A percentile compares a stretch with the other conserved stretches of the same genome.
Evolutionary conservation across 2,113 vertebrate genomes (phyloP).

Genomic region (Pygoscelis antarcticus): DNA sequence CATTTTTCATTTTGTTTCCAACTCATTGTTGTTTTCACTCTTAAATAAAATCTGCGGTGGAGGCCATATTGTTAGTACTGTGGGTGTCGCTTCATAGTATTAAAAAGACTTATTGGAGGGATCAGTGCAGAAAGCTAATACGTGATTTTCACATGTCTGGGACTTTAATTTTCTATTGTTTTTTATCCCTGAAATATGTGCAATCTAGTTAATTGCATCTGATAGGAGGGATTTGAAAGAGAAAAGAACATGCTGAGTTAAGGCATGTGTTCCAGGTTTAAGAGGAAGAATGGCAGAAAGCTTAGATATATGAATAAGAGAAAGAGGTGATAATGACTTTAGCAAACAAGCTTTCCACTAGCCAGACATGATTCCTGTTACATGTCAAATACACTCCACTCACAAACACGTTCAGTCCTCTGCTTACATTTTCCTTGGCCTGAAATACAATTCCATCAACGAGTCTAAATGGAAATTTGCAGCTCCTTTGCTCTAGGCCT

Average conservation of each 20-base stretch:
- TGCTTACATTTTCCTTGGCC: not conserved
- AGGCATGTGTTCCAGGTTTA: not conserved
- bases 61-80: not conserved
- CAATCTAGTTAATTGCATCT: not conserved
- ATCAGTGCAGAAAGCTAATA: not conserved
- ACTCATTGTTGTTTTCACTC: not conserved
- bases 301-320: not conserved
- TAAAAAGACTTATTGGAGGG: not conserved
- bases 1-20: not conserved
- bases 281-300: slow-evolving; percentile 19
- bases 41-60: not conserved
- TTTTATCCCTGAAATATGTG: not conserved
- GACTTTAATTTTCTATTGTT: not conserved
- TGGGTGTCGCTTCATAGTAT: not conserved
- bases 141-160: not conserved
- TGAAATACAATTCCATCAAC: not conserved
- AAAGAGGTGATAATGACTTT: slow-evolving; percentile 45
- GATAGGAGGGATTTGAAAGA: not conserved
- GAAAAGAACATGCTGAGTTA: not conserved
- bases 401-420: not conserved
- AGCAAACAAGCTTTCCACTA: slow-evolving; percentile 24
- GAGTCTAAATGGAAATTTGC: not conserved
- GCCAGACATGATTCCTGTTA: slow-evolving; percentile 1
- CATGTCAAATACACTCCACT: slow-evolving; percentile 25
- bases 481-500: not conserved